Base-by-base conservation (phyloP, 2,797 vertebrate species). In the Clarias platycephalus region DNA sequence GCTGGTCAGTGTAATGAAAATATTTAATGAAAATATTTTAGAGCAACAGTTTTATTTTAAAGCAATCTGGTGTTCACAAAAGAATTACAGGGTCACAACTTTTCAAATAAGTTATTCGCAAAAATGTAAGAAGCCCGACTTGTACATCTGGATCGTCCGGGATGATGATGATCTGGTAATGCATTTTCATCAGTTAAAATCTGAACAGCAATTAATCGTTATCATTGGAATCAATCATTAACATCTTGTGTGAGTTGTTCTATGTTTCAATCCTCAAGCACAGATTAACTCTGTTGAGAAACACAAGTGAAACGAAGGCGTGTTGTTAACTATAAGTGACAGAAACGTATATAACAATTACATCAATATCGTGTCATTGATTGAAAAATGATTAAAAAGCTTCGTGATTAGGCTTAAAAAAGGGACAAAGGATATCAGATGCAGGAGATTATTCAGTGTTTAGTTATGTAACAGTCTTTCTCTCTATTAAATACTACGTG, bases 391-490 rank as follows among this genome's bases (percentile, higher is more conserved):
- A 55, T 20, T 5, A 22, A 31, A 57, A 12, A 49, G 44, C 44
- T 2, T 49, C 10, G 12, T 49, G 44, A 49, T 12, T 49, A 40
- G 67, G 62, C 64, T 72, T 3, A 22, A 34, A 77, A 55, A 22
- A 37, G 16, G 40, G 15, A 68, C 28, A 68, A 57, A 49, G 62
- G 16, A 34, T 81, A 24, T 31, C 4, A 53, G 34, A 31, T 55
- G 28, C 70, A 70, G 78, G 57, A 26, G 26, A 34, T 55, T 63
- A n/a, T 26, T 34, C 9, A 24, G 53, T 34, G 40, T 74, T 66
- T 78, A 26, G 71, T 87, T 85, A 85, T 58, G 63, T 83, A 80
- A 87, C 53, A n/a, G 57, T 68, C 63, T 75, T 74, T 68, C 49
- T 58, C 66, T 72, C 62, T 0, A 18, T 78, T 81, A 72, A 85